These are phyloP conservation scores for Mellilla xanthometata DNA, from an alignment of 2,888 invertebrate species.

Conservation along the genomic window DNA sequence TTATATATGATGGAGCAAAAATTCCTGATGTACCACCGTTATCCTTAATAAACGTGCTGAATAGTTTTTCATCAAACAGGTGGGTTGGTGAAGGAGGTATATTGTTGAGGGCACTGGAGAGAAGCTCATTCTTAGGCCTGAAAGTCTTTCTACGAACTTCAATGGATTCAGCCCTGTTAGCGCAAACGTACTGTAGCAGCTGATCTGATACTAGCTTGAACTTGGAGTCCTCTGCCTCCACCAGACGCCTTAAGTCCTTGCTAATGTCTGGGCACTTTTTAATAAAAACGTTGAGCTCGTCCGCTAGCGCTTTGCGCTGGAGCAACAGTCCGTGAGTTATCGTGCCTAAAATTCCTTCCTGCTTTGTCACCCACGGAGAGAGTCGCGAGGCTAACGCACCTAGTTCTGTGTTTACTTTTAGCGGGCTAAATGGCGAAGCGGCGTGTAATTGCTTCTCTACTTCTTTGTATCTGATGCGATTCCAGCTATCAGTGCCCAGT, in stretches of 20 bases:
- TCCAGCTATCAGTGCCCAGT: constrained; percentile 21
- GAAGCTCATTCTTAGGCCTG: neutral
- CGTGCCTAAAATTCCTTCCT: constrained; percentile 20
- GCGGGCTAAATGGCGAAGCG: constrained; percentile 22
- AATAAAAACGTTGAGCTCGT: neutral
- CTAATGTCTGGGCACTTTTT: neutral
- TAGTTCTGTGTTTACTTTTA: constrained; percentile 24
- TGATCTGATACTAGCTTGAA: constrained; percentile 20
- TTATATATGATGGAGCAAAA: too few species aligned
- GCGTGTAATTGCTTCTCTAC: constrained; percentile 24
- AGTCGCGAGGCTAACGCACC: constrained; percentile 5
- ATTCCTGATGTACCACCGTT: too few species aligned
- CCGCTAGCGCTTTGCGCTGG: constrained; percentile 11
- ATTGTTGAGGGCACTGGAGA: too few species aligned
- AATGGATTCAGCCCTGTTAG: constrained; percentile 20
- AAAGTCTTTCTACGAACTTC: constrained; percentile 10
- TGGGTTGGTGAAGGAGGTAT: neutral
- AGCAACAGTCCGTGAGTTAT: constrained; percentile 19
- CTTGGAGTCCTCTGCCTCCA: constrained; percentile 3
- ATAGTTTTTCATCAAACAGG: neutral
- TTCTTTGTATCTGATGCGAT: constrained; percentile 24
- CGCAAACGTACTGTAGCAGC: constrained; percentile 25
- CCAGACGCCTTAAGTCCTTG: neutral
- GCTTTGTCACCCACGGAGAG: constrained; percentile 9
- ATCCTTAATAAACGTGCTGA: too few species aligned